Evolutionary conservation across 2,888 invertebrate species (phyloP).

Genomic region (Monopis laevigella): DNA sequence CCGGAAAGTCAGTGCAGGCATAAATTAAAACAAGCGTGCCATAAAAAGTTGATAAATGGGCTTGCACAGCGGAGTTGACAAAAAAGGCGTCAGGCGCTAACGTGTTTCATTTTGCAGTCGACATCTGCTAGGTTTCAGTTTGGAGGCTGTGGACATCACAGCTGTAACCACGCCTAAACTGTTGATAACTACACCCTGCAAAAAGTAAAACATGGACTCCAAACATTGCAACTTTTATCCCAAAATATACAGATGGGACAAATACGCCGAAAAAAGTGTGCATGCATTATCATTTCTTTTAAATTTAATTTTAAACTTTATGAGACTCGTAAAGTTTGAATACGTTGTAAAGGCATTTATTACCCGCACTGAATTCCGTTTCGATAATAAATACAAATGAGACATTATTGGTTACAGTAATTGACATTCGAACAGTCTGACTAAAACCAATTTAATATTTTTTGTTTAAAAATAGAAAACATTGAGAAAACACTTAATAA

Average conservation of each 20-base stretch:
- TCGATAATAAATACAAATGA: too few relatives aligned
- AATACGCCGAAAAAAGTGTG: too few relatives aligned
- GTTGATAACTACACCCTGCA: slow-evolving; percentile 13
- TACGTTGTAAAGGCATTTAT: too few relatives aligned
- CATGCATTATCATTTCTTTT: too few relatives aligned
- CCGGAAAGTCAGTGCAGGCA: slow-evolving; percentile 55
- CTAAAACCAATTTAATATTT: too few relatives aligned
- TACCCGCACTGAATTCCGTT: too few relatives aligned
- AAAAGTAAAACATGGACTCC: slow-evolving; percentile 6
- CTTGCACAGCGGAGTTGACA: slow-evolving; percentile 50
- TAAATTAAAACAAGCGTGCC: slow-evolving; percentile 62
- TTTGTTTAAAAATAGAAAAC: too few relatives aligned
- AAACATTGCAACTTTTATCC: slow-evolving; percentile 5
- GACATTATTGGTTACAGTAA: too few relatives aligned
- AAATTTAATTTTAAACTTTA: too few relatives aligned
- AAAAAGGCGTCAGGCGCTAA: slow-evolving; percentile 57
- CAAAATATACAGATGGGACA: slow-evolving; percentile 8
- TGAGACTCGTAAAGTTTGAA: too few relatives aligned
- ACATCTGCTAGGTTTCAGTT: slow-evolving; percentile 54
- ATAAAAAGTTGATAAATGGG: slow-evolving; percentile 66
- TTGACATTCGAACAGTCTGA: too few relatives aligned
- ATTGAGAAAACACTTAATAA: too few relatives aligned
- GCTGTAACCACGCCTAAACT: slow-evolving; percentile 22
- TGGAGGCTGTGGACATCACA: slow-evolving; percentile 27
- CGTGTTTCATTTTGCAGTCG: slow-evolving; percentile 59